Evolutionary conservation across 2,797 vertebrate genomes (phyloP), one percentile per base, ranked within the genome.

Genomic region (Enteromius thamalakanensis): DNA sequence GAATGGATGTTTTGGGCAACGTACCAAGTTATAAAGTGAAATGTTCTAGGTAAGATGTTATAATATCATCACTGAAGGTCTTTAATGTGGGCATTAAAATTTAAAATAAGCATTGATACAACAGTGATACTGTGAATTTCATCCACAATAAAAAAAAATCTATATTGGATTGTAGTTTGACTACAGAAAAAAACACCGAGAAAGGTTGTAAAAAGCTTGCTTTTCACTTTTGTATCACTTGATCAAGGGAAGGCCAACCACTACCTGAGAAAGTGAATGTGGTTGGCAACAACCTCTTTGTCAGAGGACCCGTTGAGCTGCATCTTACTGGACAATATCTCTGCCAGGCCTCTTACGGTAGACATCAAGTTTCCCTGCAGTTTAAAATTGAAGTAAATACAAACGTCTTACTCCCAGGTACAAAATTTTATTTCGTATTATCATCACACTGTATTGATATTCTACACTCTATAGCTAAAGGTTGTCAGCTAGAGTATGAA

Each of bases 41-140:
- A 86, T 95, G 95, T 90, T 90, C 51, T 78, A 95, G 92, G 95
- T 94, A 86, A 92, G 92, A 84, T 84, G 84, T 62, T 19, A 26
- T 1, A 83, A 19, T 47, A 47, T 71, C 4, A 67, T 47, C 51
- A 1, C 58, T 70, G 71, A 7, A 74, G 8, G n/a, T 23, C 55
- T 64, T 69, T 14, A 34, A 34, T 23, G 23, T 40, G 5, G 2
- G 7, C 8, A 9, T 37, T 79, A 40, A 23, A 79, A 53, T 62
- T 19, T 45, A 0, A 62, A 19, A 34, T 14, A 3, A 80, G 34
- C 17, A 71, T n/a, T 23, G 34, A 74, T 74, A 3, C 29, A 23
- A 26, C 15, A 37, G 23, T 72, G 19, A 74, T 26, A 72, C n/a
- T 53, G 32, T 32, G 47, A 29, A n/a, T 49, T 42, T 67, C 0